A percentile compares a stretch with the other conserved stretches of the same genome.
Evolutionary conservation across 2,113 vertebrate species (phyloP).

Genomic region (Corythoichthys intestinalis): DNA sequence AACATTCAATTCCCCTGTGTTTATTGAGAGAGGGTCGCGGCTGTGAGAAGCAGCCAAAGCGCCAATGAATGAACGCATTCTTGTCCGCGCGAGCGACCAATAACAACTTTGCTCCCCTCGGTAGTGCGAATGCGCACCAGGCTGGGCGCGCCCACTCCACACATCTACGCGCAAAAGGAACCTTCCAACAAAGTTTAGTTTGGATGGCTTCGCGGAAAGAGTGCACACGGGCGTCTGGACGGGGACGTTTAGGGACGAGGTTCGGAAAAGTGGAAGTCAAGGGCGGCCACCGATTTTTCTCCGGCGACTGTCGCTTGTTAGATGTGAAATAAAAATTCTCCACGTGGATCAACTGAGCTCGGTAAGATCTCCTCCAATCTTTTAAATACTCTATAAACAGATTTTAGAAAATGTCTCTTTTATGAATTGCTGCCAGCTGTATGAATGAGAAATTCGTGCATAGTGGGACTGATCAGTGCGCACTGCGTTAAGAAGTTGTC

Average conservation of each 20-base stretch:
- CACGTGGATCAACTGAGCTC: background rate
- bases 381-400: background rate
- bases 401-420: background rate
- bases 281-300: background rate
- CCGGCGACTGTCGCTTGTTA: constrained; percentile 1
- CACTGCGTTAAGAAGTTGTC: background rate
- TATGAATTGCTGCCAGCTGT: background rate
- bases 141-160: constrained; percentile 50
- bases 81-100: constrained; percentile 39
- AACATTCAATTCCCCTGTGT: constrained; percentile 5
- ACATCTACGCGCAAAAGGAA: constrained; percentile 3
- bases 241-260: background rate
- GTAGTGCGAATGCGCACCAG: constrained; percentile 32
- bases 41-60: constrained; percentile 26
- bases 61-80: constrained; percentile 52
- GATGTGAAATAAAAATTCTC: background rate
- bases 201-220: constrained; percentile 45
- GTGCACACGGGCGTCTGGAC: constrained; percentile 19
- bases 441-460: background rate
- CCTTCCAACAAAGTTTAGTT: constrained; percentile 8
- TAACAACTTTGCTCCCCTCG: constrained; percentile 26
- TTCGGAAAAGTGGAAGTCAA: constrained; percentile 10
- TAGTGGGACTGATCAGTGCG: background rate
- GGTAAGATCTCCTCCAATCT: background rate
- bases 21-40: background rate